A percentile compares a stretch with the other conserved stretches of the same genome.
These are phyloP conservation scores for Leptoclinus maculatus DNA, from an alignment of 2,797 vertebrate genomes.

Conservation along the genomic window DNA sequence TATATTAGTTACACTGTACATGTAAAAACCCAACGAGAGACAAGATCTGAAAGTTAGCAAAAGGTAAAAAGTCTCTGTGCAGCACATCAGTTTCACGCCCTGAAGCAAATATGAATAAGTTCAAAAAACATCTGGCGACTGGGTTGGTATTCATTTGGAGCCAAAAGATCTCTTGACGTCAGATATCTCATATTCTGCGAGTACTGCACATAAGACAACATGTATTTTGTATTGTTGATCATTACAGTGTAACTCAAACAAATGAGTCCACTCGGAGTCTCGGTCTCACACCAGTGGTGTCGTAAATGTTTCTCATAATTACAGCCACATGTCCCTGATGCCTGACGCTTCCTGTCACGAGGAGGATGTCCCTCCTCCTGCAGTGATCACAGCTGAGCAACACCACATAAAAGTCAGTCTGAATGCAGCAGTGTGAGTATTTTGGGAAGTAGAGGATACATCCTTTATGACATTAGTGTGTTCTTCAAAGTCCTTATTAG, in stretches of 20 bases:
- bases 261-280: not conserved
- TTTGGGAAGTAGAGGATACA: not conserved
- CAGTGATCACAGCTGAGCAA: not conserved
- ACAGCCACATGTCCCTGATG: slow-evolving; percentile 18
- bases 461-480: not conserved
- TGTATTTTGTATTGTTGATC: not conserved
- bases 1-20: too few species aligned
- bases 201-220: not conserved
- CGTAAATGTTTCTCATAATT: not conserved
- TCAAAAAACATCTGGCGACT: not conserved
- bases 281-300: not conserved
- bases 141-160: not conserved
- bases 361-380: not conserved
- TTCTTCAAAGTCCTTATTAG: slow-evolving; percentile 1
- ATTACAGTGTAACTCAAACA: not conserved
- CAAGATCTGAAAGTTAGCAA: too few species aligned
- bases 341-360: slow-evolving; percentile 7
- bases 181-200: not conserved
- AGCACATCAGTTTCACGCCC: too few species aligned
- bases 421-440: not conserved
- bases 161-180: not conserved
- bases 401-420: slow-evolving; percentile 12
- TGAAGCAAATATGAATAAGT: not conserved
- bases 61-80: too few species aligned
- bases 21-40: too few species aligned